Conservation (phyloP, 92 coral and sea anemone species). For the Galaxea fascicularis region DNA sequence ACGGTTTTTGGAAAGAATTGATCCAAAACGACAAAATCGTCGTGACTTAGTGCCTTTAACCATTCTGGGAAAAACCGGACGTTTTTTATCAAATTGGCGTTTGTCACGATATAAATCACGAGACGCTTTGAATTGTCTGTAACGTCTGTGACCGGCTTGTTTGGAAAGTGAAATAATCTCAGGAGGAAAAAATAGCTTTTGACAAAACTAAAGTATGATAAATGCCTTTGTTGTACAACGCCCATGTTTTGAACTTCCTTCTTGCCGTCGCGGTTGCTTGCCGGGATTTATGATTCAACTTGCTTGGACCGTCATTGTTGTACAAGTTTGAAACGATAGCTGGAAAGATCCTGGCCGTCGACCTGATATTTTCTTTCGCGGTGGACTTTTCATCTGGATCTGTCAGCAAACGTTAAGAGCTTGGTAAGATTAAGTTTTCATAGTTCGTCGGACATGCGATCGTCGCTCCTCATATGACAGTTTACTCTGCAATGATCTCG, state of each 20-base stretch:
- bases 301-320: not conserved
- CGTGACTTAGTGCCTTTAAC: too few relatives aligned
- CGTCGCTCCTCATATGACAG: not conserved
- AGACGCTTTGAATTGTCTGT: not conserved
- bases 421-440: not conserved
- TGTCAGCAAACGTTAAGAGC: not conserved
- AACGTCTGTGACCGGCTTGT: not conserved
- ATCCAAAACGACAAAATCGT: too few relatives aligned
- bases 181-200: not conserved
- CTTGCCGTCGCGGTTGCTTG: not conserved
- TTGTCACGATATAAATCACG: not conserved
- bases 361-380: not conserved
- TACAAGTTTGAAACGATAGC: not conserved
- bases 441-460: too few relatives aligned
- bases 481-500: too few relatives aligned
- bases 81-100: not conserved
- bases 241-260: constrained; percentile 7
- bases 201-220: not conserved
- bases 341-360: not conserved
- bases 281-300: too few relatives aligned
- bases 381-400: not conserved
- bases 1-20: too few relatives aligned
- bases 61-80: not conserved
- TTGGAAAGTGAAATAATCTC: not conserved
- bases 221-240: not conserved